Evolutionary conservation across 2,888 invertebrate species (phyloP), one percentile per base, ranked within the genome.

Genomic region (Drosophila prolongata): DNA sequence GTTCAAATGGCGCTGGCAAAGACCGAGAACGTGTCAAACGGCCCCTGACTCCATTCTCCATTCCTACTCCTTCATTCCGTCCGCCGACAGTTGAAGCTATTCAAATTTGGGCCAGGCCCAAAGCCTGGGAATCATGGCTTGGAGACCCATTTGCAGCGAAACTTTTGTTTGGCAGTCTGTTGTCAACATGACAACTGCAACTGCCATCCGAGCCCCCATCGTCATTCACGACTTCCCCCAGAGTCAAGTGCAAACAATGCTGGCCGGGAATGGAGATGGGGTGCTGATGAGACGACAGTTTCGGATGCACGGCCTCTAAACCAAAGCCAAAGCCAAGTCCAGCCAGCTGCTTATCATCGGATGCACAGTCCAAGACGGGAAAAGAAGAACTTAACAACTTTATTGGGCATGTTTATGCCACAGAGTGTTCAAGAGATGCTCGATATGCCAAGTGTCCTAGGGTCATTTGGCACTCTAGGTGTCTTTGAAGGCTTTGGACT

Each of bases 11-110:
- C 53, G 4, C 56, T 24, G 56, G 67, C n/a, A 49, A 69, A 60
- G 75, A 56, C 59, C 49, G 59, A 58, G 64, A 77, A 77, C 75
- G 77, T 77, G 77, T 77, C 77, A 82, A 67, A 71, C 64, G 78
- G 50, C 24, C 55, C 49, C 65, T 34, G 61, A 54, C 65, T 59
- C 49, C 47, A 27, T 47, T 24, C 9, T 4, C 19, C 3, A 44
- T 2, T 8, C 24, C 13, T 13, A 13, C 6, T 10, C 30, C 30
- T 30, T 24, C 24, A 30, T 30, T 30, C 30, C 30, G 30, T 30
- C 16, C 6, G 9, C n/a, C 9, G 10, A 6, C 47, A 46, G 46
- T 43, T 43, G 43, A 9, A 47, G 43, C 55, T 16, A 59, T 54
- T 59, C 54, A 59, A 43, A 59, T 59, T 59, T 43, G 59, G 35